Evolutionary conservation across 2,113 vertebrate genomes (phyloP).

Genomic region (Ceyx margarethae): DNA sequence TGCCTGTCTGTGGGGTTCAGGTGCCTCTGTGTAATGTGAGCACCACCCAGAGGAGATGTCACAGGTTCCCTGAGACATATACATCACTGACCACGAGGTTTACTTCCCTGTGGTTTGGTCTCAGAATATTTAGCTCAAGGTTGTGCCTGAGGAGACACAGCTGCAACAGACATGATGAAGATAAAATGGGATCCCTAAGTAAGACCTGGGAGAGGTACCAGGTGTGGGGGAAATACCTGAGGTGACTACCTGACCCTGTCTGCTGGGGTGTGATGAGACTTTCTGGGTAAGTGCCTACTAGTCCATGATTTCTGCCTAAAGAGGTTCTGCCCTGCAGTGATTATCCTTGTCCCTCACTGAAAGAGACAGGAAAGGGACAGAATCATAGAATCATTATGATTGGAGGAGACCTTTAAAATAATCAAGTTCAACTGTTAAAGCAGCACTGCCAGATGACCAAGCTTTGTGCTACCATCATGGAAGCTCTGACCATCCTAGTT

Average conservation of each 20-base stretch:
- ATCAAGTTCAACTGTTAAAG: background rate
- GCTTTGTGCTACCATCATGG: background rate
- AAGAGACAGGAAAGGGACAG: background rate
- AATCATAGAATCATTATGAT: background rate
- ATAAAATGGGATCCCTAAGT: background rate
- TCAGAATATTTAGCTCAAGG: background rate
- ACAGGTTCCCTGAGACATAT: background rate
- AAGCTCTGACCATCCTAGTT: fast-evolving
- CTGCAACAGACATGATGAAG: background rate
- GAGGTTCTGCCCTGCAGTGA: background rate
- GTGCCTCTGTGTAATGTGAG: background rate
- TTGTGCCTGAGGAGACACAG: background rate
- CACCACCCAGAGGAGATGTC: background rate
- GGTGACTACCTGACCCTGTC: background rate
- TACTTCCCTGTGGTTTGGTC: background rate
- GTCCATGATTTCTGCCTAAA: background rate
- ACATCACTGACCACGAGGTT: background rate
- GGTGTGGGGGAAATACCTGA: background rate
- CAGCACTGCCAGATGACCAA: background rate
- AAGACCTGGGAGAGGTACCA: background rate
- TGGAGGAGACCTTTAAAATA: no score
- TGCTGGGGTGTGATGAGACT: background rate
- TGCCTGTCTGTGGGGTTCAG: fast-evolving
- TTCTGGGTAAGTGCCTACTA: background rate
- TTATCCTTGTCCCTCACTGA: background rate